Base-by-base conservation (phyloP, 2,888 invertebrate genomes). In the Agrochola litura region DNA sequence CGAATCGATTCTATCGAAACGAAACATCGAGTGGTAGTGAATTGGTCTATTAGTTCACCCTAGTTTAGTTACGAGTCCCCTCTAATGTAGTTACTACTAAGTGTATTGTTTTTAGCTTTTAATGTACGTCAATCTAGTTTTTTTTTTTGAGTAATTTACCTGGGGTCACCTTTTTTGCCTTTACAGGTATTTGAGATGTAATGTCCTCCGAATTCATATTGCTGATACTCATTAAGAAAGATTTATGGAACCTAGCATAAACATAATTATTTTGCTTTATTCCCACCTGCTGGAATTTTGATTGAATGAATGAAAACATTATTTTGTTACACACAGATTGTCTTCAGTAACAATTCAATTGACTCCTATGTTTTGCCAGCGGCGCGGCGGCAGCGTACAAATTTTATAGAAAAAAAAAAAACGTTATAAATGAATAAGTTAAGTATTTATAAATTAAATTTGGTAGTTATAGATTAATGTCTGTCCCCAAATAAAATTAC, bases 11-110 rank as follows among this genome's bases (percentile, higher is more conserved):
- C 85, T 79, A 87, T 86, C 82, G 89, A 88, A 91, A 84, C 89
- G 88, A 89, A 89, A 90, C 88, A 91, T 92, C 92, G 93, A 93
- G 91, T 91, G 92, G 91, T 90, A 90, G 89, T 91, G 90, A 92
- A 93, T 93, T 92, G 93, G 92, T 94, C 93, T 95, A 95, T 95
- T 95, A 95, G 93, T 92, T 89, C 93, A 92, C 95, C 94, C 94
- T 91, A 91, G 92, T 91, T 90, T 85, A 87, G 89, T 83, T 89
- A 86, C 89, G 88, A 91, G 91, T 77, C 91, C 91, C 91, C 90
- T 74, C 87, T 92, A 93, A 93, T 89, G 80, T 88, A 86, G 89
- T 94, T 94, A 93, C 88, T 67, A 73, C 83, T 88, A 91, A 93
- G 91, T 93, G 91, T 93, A 93, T 94, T 94, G 94, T 94, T 93